Conservation (phyloP, 2,888 invertebrate species). For the Disparrhopalites patrizii region DNA sequence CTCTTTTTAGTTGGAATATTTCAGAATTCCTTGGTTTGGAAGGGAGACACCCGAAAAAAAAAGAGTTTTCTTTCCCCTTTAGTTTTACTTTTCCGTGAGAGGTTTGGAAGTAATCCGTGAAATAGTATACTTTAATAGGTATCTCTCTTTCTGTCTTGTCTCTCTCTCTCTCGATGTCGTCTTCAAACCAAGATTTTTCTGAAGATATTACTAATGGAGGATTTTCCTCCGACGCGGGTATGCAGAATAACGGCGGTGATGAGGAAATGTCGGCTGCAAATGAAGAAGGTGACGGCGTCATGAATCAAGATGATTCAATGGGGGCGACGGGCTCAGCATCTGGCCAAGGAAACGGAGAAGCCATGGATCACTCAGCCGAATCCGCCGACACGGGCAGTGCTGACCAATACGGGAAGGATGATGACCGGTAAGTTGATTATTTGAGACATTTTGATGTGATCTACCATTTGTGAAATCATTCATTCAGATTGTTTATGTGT, state of each 20-base stretch:
- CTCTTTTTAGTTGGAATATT: too few species aligned
- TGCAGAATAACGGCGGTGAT: conserved; percentile 38
- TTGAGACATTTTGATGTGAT: not conserved
- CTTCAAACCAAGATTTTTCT: conserved; percentile 42
- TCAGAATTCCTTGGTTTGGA: too few species aligned
- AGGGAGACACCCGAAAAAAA: too few species aligned
- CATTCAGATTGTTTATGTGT: not conserved
- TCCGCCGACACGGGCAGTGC: conserved; percentile 67
- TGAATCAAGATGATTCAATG: conserved; percentile 47
- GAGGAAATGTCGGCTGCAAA: conserved; percentile 41
- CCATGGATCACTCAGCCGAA: conserved; percentile 63
- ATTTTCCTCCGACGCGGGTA: conserved; percentile 39
- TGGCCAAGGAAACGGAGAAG: conserved; percentile 60
- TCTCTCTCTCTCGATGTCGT: conserved; percentile 25
- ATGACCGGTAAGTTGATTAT: conserved; percentile 55
- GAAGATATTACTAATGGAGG: conserved; percentile 48
- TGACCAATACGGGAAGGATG: conserved; percentile 72
- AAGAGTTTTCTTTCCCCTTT: too few species aligned
- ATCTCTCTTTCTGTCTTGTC: too few species aligned
- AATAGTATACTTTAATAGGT: not conserved
- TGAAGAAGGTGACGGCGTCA: conserved; percentile 31
- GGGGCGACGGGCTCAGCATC: conserved; percentile 26
- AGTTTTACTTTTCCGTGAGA: not conserved
- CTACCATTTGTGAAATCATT: too few species aligned
- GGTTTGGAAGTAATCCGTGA: not conserved